Evolutionary conservation across 2,888 invertebrate species (phyloP).

Genomic region (Unio pictorum): DNA sequence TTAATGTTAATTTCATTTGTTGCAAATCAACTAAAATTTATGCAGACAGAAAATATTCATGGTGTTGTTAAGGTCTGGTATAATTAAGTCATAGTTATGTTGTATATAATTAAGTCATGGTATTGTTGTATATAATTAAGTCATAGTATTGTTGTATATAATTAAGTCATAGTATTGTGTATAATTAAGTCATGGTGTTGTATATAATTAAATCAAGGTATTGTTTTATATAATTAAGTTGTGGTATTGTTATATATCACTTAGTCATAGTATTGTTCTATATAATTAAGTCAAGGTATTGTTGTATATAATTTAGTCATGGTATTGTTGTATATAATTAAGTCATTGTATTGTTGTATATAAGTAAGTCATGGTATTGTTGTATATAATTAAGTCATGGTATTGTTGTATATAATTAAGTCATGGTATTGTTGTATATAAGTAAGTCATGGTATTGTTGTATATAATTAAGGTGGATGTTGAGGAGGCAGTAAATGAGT

Average conservation of each 20-base stretch:
- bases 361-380: background rate
- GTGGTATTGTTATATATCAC: too few relatives aligned
- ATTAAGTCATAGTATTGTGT: constrained; percentile 9
- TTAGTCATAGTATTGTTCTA: background rate
- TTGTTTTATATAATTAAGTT: constrained; percentile 21
- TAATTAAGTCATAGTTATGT: background rate
- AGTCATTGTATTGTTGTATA: constrained; percentile 5
- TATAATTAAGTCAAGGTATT: constrained; percentile 11
- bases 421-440: constrained; percentile 1
- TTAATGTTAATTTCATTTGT: too few relatives aligned
- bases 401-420: constrained; percentile 15
- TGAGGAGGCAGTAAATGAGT: constrained; percentile 30
- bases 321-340: constrained; percentile 4
- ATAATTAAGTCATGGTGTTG: background rate
- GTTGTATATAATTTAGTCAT: background rate
- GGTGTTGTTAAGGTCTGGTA: background rate
- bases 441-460: background rate
- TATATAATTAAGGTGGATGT: constrained; percentile 39
- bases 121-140: constrained; percentile 15
- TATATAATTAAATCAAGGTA: constrained; percentile 8
- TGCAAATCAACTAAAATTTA: background rate
- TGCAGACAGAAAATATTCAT: background rate
- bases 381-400: constrained; percentile 14
- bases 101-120: constrained; percentile 14
- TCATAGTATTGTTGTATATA: constrained; percentile 1